Evolutionary conservation across 2,113 vertebrate species (phyloP).

Genomic region (Phaethornis superciliosus): DNA sequence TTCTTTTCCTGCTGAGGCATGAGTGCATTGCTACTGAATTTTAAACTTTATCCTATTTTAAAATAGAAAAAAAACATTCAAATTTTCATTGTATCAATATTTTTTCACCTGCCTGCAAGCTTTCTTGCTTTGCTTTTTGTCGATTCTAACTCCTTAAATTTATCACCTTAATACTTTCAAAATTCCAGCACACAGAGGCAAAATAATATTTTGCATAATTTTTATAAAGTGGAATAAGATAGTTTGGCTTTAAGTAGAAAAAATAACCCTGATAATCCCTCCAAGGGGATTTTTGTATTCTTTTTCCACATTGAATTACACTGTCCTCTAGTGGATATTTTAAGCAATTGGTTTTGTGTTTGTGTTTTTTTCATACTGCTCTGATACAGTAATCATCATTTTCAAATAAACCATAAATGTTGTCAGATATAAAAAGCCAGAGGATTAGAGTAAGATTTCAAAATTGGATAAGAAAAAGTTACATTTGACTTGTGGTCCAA

Average conservation of each 20-base stretch:
- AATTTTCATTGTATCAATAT: neutral
- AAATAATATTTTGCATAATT: slow-evolving; percentile 44
- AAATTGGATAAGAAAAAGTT: neutral
- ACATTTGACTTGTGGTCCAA: neutral
- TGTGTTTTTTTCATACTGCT: neutral
- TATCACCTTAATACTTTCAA: slow-evolving; percentile 42
- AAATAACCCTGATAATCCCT: slow-evolving; percentile 42
- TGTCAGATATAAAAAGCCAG: neutral
- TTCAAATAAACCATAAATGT: neutral
- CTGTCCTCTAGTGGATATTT: slow-evolving; percentile 88
- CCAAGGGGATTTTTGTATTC: slow-evolving; percentile 19
- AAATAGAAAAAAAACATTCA: neutral
- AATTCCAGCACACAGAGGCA: slow-evolving; percentile 37
- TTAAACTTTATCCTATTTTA: neutral
- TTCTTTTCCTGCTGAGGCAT: neutral
- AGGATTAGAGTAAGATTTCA: slow-evolving; percentile 23
- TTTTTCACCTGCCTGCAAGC: slow-evolving; percentile 11
- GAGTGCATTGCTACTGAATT: neutral
- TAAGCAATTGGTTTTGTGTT: slow-evolving; percentile 17
- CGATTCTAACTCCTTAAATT: slow-evolving; percentile 46
- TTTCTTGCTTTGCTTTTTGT: slow-evolving; percentile 31
- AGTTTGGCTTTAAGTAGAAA: slow-evolving; percentile 42
- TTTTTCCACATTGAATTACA: slow-evolving; percentile 77
- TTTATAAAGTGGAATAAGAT: slow-evolving; percentile 8
- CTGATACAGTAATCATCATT: slow-evolving; percentile 21